Percentiles rank a stretch among this genome's conserved stretches.
phyloP scores from a whole-genome alignment of 1,140 invertebrate genomes.

The Antheraea mylitta region DNA sequence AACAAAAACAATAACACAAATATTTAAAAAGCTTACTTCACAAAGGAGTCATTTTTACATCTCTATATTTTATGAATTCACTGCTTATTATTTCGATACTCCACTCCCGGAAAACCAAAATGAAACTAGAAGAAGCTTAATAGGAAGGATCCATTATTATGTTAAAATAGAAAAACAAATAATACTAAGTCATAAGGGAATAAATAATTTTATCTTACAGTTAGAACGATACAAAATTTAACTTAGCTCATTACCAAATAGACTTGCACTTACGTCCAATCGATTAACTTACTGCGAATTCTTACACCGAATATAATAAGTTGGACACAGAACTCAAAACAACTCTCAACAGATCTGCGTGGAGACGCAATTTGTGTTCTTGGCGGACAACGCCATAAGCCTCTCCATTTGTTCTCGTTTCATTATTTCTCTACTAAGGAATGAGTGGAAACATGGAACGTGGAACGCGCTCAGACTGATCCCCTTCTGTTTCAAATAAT shows the following conservation, averaged over 20 bases:
- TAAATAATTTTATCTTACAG: conserved; percentile 28
- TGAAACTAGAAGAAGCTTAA: conserved; percentile 16
- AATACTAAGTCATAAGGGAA: conserved; percentile 13
- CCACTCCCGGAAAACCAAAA: neutral
- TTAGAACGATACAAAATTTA: conserved; percentile 59
- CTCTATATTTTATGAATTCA: too few species aligned
- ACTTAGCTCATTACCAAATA: conserved; percentile 58
- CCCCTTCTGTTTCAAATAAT: conserved; percentile 40
- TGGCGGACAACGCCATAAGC: conserved; percentile 24
- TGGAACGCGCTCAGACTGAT: conserved; percentile 66
- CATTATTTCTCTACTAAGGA: conserved; percentile 52
- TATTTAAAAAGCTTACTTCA: conserved; percentile 22
- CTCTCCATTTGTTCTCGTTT: conserved; percentile 43
- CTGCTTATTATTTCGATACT: neutral
- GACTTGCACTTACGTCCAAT: conserved; percentile 39
- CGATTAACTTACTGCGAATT: conserved; percentile 27
- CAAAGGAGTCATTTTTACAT: neutral
- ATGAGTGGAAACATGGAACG: conserved; percentile 64
- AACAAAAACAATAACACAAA: conserved; percentile 3
- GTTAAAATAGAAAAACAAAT: neutral
- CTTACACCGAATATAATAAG: conserved; percentile 18
- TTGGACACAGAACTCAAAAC: conserved; percentile 18
- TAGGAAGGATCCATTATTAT: neutral
- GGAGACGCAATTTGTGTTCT: conserved; percentile 22
- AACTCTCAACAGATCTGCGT: conserved; percentile 25